Conservation (phyloP, 2,797 vertebrate species). For the Lagodon rhomboides region DNA sequence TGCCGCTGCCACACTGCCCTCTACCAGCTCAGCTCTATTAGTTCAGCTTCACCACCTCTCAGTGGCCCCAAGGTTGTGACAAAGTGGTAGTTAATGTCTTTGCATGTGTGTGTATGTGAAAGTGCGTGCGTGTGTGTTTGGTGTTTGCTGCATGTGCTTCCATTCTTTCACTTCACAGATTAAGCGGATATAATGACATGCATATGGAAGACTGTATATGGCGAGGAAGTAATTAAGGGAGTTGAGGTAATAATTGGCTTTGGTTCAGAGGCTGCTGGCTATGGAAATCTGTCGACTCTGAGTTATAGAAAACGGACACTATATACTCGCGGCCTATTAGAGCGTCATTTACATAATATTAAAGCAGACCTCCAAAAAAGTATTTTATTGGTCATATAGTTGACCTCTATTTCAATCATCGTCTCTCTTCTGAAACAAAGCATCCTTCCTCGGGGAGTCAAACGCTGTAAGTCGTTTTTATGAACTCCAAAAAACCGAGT, state of each 20-base stretch:
- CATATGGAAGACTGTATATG: conserved; percentile 60
- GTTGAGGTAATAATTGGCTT: conserved; percentile 63
- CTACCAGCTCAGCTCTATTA: conserved; percentile 75
- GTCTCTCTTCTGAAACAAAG: neutral
- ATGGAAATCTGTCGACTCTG: conserved; percentile 43
- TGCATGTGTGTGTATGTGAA: conserved; percentile 25
- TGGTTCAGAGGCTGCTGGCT: conserved; percentile 51
- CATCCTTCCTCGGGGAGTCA: neutral
- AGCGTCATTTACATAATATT: conserved; percentile 9
- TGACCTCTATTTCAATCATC: neutral
- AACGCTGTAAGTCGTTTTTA: conserved; percentile 8
- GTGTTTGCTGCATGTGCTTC: conserved; percentile 50
- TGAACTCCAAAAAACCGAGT: neutral
- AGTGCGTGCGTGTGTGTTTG: conserved; percentile 33
- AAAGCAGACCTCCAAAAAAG: neutral
- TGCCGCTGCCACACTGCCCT: conserved; percentile 68
- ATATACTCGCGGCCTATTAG: neutral
- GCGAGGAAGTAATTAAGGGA: conserved; percentile 60
- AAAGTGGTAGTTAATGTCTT: conserved; percentile 59
- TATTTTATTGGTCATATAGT: neutral
- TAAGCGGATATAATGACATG: conserved; percentile 57
- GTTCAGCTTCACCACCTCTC: conserved; percentile 76
- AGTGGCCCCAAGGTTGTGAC: conserved; percentile 68
- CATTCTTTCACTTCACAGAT: conserved; percentile 52
- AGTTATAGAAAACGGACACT: conserved; percentile 26